Conservation (phyloP, 2,797 vertebrate genomes). For the Argya squamiceps region DNA sequence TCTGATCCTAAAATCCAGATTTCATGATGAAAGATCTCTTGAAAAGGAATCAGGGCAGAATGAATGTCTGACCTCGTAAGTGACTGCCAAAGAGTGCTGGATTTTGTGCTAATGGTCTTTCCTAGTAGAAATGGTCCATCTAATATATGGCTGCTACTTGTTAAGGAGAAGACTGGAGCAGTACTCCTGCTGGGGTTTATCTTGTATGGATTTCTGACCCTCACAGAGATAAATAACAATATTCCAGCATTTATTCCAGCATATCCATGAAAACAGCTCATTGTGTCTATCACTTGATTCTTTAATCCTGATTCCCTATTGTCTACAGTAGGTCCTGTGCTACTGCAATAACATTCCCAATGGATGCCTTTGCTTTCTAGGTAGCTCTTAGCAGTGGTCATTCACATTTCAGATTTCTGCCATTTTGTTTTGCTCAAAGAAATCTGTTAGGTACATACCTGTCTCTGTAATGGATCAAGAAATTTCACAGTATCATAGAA, state of each 20-base stretch:
- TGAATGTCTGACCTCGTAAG: background rate
- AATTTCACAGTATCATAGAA: background rate
- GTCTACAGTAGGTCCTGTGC: background rate
- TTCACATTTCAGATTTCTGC: background rate
- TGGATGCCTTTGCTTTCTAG: rapidly evolving
- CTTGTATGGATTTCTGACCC: background rate
- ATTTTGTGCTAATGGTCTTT: background rate
- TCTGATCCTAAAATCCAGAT: background rate
- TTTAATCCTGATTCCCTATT: background rate
- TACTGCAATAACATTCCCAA: background rate
- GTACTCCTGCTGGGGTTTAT: background rate
- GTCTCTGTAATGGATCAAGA: background rate
- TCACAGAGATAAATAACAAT: background rate
- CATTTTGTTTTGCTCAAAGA: background rate
- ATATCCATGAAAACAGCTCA: background rate
- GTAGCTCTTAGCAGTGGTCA: background rate
- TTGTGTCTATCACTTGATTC: background rate
- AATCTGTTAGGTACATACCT: background rate
- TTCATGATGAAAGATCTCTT: background rate
- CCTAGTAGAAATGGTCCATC: background rate
- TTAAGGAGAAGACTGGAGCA: background rate
- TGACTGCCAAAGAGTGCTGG: background rate
- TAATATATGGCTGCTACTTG: background rate
- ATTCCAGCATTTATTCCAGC: background rate
- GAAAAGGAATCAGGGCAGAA: background rate